These are phyloP conservation scores for Lasioglossum oenotherae DNA, from an alignment of 2,888 invertebrate species.

Conservation along the genomic window DNA sequence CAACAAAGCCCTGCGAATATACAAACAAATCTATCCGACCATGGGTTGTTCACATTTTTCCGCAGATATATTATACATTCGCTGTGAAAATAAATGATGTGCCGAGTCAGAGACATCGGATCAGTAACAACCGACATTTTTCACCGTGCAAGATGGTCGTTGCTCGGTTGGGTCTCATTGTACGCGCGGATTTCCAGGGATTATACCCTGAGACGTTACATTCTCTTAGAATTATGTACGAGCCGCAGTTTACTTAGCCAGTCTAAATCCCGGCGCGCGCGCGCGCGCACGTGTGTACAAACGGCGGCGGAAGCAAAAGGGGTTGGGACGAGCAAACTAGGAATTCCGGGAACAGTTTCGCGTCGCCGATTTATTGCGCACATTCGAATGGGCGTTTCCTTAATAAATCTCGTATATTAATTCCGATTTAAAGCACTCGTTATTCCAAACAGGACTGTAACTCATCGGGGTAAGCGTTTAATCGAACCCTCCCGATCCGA, in stretches of 20 bases:
- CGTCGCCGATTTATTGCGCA: constrained; percentile 52
- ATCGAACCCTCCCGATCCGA: constrained; percentile 43
- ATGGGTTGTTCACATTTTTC: background rate
- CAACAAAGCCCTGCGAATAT: background rate
- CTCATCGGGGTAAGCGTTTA: constrained; percentile 48
- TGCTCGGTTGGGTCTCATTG: background rate
- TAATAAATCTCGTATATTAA: constrained; percentile 62
- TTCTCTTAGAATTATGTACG: constrained; percentile 72
- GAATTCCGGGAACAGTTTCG: constrained; percentile 28
- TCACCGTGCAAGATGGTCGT: background rate
- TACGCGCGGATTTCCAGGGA: constrained; percentile 47
- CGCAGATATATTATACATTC: too few relatives aligned
- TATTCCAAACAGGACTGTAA: constrained; percentile 48
- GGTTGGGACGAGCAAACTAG: constrained; percentile 28
- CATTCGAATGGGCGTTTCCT: constrained; percentile 43
- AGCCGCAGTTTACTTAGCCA: constrained; percentile 69
- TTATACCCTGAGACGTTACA: constrained; percentile 65
- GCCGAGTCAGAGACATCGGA: background rate
- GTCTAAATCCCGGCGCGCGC: constrained; percentile 68
- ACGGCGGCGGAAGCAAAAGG: background rate
- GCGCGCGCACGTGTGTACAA: constrained; percentile 28
- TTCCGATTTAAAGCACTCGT: constrained; percentile 64
- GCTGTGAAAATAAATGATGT: background rate
- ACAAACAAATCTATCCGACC: background rate
- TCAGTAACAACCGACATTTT: background rate